These are phyloP conservation scores for Halotydeus destructor DNA, from an alignment of 1,140 invertebrate species.

Conservation along the genomic window DNA sequence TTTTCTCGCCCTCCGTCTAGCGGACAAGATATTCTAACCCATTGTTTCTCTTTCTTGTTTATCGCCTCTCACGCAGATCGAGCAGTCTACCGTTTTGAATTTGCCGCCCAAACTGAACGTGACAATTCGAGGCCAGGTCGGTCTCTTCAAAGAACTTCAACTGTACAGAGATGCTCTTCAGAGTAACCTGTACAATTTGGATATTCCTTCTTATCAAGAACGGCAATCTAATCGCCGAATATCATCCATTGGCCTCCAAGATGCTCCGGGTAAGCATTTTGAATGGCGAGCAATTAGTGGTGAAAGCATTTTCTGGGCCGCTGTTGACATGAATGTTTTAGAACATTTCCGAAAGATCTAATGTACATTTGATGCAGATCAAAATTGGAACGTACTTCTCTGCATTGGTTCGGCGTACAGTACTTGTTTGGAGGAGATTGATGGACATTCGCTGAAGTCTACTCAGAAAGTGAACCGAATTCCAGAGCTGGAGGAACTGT, in stretches of 20 bases:
- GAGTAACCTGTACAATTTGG: too few species aligned
- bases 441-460: background rate
- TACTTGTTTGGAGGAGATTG: background rate
- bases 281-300: background rate
- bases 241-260: background rate
- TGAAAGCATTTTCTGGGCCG: background rate
- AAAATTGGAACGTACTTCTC: background rate
- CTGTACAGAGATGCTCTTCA: too few species aligned
- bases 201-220: too few species aligned
- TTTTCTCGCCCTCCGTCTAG: too few species aligned
- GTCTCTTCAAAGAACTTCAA: too few species aligned
- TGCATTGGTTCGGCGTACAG: background rate
- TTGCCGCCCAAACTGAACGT: too few species aligned
- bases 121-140: too few species aligned
- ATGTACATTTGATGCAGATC: background rate
- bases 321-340: background rate
- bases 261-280: background rate
- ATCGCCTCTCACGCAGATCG: too few species aligned
- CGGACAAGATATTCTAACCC: too few species aligned
- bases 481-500: conserved; percentile 11
- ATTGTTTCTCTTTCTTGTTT: too few species aligned
- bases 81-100: too few species aligned
- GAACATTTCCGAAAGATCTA: background rate
- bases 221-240: too few species aligned
- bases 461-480: conserved; percentile 13